Percentiles rank a stretch among this genome's conserved stretches.
Evolutionary conservation across 2,113 vertebrate species (phyloP).

Genomic region (Marmota flaviventris): DNA sequence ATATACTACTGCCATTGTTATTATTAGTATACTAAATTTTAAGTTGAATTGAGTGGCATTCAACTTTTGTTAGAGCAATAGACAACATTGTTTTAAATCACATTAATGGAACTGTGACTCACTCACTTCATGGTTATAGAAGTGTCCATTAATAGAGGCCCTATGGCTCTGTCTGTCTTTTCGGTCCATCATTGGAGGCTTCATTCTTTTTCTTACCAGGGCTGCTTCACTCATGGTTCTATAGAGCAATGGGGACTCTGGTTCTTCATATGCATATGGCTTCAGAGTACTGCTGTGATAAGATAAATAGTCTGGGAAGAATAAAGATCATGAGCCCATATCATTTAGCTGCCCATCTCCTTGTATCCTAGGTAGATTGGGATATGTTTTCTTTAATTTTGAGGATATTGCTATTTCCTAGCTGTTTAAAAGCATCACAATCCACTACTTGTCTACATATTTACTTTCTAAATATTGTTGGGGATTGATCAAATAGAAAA

Average conservation of each 20-base stretch:
- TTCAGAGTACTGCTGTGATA: conserved; percentile 89
- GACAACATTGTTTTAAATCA: background rate
- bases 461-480: background rate
- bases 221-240: conserved; percentile 89
- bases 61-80: background rate
- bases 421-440: background rate
- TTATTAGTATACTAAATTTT: background rate
- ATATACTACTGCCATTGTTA: background rate
- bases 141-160: conserved; percentile 97
- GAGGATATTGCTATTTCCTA: background rate
- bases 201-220: conserved; percentile 87
- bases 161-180: conserved; percentile 88
- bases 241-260: conserved; percentile 88
- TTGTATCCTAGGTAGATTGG: background rate
- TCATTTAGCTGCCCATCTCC: background rate
- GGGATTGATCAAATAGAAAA: background rate
- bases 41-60: background rate
- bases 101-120: background rate
- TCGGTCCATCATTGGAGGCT: conserved; percentile 82
- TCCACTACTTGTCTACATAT: background rate
- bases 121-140: conserved; percentile 95
- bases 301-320: conserved; percentile 82
- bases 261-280: conserved; percentile 75
- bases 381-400: background rate
- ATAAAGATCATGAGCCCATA: background rate